phyloP scores from a whole-genome alignment of 2,113 vertebrate genomes.

The Vicugna pacos region DNA sequence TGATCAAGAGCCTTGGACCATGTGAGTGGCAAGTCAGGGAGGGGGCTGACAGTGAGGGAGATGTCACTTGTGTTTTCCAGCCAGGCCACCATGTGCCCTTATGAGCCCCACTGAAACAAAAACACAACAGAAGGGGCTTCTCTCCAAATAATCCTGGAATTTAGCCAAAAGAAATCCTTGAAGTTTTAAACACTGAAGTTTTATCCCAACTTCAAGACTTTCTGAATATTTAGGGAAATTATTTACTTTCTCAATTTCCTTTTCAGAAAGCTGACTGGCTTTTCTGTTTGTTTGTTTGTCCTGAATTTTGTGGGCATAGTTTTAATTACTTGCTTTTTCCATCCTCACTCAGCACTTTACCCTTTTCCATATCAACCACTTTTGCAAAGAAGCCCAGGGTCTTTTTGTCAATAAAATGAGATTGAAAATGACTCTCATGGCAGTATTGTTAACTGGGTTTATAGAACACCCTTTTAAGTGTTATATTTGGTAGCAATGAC shows the following conservation, averaged over 20 bases:
- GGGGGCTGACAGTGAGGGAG: background rate
- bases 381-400: slow-evolving; percentile 23
- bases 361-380: slow-evolving; percentile 6
- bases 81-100: slow-evolving; percentile 3
- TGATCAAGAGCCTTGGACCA: slow-evolving; percentile 38
- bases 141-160: background rate
- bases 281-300: background rate
- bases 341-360: slow-evolving; percentile 18
- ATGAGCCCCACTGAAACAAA: background rate
- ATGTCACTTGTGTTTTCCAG: slow-evolving; percentile 63
- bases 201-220: slow-evolving; percentile 41
- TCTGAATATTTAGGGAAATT: background rate
- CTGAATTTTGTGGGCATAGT: background rate
- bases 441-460: background rate
- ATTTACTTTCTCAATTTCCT: slow-evolving; percentile 44
- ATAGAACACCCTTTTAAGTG: background rate
- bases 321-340: slow-evolving; percentile 37
- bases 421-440: slow-evolving; percentile 37
- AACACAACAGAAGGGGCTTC: background rate
- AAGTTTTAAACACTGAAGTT: slow-evolving; percentile 46
- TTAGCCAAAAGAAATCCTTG: slow-evolving; percentile 16
- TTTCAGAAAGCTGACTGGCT: slow-evolving; percentile 11
- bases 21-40: slow-evolving; percentile 59
- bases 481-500: slow-evolving; percentile 5
- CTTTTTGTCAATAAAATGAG: slow-evolving; percentile 49